Evolutionary conservation across 2,113 vertebrate species (phyloP).

Genomic region (Sphyrna mokarran): DNA sequence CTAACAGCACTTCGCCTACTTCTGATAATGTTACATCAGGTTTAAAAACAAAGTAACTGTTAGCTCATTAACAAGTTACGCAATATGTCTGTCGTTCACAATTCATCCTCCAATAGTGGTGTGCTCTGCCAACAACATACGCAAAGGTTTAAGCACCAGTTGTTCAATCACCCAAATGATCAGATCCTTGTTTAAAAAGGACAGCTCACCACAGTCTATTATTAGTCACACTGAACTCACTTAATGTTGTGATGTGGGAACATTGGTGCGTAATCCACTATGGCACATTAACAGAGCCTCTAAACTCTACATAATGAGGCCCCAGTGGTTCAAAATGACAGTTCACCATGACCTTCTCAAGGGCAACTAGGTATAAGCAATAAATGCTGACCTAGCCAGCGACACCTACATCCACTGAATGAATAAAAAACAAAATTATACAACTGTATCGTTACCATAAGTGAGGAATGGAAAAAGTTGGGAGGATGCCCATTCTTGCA

Average conservation of each 20-base stretch:
- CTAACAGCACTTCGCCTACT: not conserved
- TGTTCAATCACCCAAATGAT: not conserved
- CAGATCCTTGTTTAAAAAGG: not conserved
- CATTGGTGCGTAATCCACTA: not conserved
- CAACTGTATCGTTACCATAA: not conserved
- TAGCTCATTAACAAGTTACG: not conserved
- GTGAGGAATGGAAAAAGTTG: not conserved
- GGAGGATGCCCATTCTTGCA: not conserved
- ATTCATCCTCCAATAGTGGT: not conserved
- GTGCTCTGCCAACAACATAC: not conserved
- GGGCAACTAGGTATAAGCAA: too few relatives aligned
- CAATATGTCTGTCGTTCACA: not conserved
- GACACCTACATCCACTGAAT: too few relatives aligned
- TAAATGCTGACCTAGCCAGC: too few relatives aligned
- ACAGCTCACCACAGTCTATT: not conserved
- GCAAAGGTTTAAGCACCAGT: not conserved
- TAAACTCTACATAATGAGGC: not conserved
- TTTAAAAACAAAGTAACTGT: not conserved
- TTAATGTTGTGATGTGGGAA: not conserved
- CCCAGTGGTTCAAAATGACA: not conserved
- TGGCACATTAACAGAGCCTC: not conserved
- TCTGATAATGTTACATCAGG: not conserved
- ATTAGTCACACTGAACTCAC: not conserved
- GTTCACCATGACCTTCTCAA: too few relatives aligned
- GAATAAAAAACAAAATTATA: not conserved